Conservation (phyloP, 2,888 invertebrate species). For the Dyspetes luteomarginatus region DNA sequence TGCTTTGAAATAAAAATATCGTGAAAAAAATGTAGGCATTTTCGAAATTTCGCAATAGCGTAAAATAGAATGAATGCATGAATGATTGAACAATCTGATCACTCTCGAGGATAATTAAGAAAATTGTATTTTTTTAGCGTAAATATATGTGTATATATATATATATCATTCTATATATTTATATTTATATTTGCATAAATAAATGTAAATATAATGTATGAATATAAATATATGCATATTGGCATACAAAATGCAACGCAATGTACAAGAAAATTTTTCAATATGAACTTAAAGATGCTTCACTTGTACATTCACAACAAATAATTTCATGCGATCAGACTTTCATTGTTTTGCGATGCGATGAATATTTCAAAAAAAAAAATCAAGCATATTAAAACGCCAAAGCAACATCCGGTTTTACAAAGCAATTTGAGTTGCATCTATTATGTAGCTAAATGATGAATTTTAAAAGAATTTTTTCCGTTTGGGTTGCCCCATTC, state of each 20-base stretch:
- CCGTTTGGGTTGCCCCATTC: too few relatives aligned
- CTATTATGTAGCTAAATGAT: too few relatives aligned
- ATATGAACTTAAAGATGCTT: too few relatives aligned
- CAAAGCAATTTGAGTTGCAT: too few relatives aligned
- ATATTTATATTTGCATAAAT: slow-evolving; percentile 11
- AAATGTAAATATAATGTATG: not conserved
- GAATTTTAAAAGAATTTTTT: too few relatives aligned
- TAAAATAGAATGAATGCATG: not conserved
- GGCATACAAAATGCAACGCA: slow-evolving; percentile 28
- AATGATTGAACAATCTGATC: slow-evolving; percentile 37
- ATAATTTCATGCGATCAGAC: too few relatives aligned
- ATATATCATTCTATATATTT: not conserved
- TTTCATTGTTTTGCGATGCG: too few relatives aligned
- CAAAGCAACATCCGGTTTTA: too few relatives aligned
- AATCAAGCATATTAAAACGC: too few relatives aligned
- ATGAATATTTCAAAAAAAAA: too few relatives aligned
- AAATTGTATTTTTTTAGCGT: slow-evolving; percentile 60
- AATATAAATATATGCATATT: slow-evolving; percentile 2
- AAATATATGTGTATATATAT: slow-evolving; percentile 16
- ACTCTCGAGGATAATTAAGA: slow-evolving; percentile 37
- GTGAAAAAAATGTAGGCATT: not conserved
- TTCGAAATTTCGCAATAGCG: slow-evolving; percentile 22
- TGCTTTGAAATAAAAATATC: not conserved
- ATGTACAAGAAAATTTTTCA: slow-evolving; percentile 50
- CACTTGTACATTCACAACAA: too few relatives aligned